Evolutionary conservation across 2,888 invertebrate species (phyloP).

Genomic region (Minunthozetes semirufus): DNA sequence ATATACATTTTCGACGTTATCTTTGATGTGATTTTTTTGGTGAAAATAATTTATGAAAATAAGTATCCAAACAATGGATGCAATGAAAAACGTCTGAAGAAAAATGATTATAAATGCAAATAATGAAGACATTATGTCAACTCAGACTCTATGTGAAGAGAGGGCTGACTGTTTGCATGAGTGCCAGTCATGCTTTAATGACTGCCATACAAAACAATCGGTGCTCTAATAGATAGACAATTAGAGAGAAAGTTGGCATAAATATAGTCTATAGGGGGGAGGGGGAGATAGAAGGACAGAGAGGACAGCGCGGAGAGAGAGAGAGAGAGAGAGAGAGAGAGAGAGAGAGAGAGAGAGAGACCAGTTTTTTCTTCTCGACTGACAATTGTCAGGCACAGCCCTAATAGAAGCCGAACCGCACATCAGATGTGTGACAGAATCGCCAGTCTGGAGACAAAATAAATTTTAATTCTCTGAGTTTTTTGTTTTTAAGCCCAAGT

Average conservation of each 20-base stretch:
- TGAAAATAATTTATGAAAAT: background rate
- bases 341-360: background rate
- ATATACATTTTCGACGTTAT: background rate
- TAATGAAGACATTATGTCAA: slow-evolving; percentile 25
- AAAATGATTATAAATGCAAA: background rate
- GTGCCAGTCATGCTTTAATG: slow-evolving; percentile 29
- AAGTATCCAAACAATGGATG: background rate
- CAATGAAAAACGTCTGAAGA: background rate
- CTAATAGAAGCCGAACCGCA: background rate
- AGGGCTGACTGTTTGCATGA: background rate
- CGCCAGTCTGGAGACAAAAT: slow-evolving; percentile 15
- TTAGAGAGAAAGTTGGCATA: slow-evolving; percentile 12
- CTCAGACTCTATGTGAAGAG: background rate
- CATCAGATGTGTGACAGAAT: background rate
- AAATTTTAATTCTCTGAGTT: slow-evolving; percentile 5
- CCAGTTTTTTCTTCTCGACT: too few relatives aligned
- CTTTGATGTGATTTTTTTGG: background rate
- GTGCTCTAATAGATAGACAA: slow-evolving; percentile 12
- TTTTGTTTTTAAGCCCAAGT: background rate
- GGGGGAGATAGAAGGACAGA: background rate
- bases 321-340: background rate
- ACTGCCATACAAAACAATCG: background rate
- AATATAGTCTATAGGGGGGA: background rate
- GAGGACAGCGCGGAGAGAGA: background rate
- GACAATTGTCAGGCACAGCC: slow-evolving; percentile 3